These are phyloP conservation scores for Nannoperca obscura DNA, from an alignment of 2,797 vertebrate species.

Conservation along the genomic window DNA sequence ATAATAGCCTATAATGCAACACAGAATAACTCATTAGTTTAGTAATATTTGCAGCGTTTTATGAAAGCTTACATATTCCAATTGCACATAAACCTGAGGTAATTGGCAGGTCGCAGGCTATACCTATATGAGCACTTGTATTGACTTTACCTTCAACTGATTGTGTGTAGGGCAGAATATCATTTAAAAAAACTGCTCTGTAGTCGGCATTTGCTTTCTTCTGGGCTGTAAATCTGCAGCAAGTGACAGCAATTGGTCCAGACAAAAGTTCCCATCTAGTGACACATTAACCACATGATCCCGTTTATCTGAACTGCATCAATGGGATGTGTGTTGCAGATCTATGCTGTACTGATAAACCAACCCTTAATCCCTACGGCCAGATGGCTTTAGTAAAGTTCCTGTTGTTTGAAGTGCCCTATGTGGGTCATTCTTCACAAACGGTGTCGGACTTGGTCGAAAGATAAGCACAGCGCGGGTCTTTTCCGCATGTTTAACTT, in stretches of 20 bases:
- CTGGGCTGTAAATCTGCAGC: conserved; percentile 39
- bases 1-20: conserved; percentile 36
- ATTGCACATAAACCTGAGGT: conserved; percentile 19
- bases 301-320: conserved; percentile 50
- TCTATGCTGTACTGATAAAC: conserved; percentile 36
- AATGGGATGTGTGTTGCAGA: conserved; percentile 32
- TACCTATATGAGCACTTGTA: neutral
- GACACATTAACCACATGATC: conserved; percentile 66
- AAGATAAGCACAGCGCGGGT: conserved; percentile 27
- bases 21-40: conserved; percentile 54
- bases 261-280: conserved; percentile 49
- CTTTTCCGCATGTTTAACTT: conserved; percentile 59
- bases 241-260: conserved; percentile 7
- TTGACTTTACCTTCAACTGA: neutral
- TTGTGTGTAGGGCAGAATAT: neutral
- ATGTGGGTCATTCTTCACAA: conserved; percentile 41
- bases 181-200: conserved; percentile 14
- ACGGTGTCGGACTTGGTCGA: conserved; percentile 23
- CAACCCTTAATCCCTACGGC: neutral
- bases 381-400: conserved; percentile 14
- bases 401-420: conserved; percentile 29
- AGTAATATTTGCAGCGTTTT: conserved; percentile 18
- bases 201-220: conserved; percentile 20
- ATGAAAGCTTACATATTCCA: conserved; percentile 14
- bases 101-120: conserved; percentile 11